These are phyloP conservation scores for Gymnoscopelus braueri DNA, from an alignment of 2,797 vertebrate species.

Conservation along the genomic window DNA sequence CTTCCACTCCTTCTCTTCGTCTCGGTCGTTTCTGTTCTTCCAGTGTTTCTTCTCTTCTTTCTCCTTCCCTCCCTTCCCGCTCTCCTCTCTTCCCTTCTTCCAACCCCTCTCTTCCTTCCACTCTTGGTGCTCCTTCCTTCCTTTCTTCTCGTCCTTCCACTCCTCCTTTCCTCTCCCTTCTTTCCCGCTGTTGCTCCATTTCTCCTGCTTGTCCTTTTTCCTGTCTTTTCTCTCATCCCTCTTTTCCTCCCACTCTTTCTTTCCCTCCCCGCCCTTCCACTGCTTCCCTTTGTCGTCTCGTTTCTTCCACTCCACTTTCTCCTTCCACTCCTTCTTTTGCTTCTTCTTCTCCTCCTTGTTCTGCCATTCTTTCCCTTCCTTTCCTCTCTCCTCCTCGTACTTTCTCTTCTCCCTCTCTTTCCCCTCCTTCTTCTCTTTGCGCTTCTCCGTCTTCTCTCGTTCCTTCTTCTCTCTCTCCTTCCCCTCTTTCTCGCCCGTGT, in stretches of 20 bases:
- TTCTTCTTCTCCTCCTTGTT: slow-evolving; percentile 15
- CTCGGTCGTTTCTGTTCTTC: slow-evolving; percentile 18
- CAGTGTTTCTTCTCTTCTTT: slow-evolving; percentile 36
- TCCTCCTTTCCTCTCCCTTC: slow-evolving; percentile 38
- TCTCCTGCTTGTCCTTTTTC: slow-evolving; percentile 53
- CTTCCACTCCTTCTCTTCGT: slow-evolving; percentile 25
- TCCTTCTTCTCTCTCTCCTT: slow-evolving; percentile 47
- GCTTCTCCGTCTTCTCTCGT: slow-evolving; percentile 35
- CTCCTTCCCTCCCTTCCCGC: slow-evolving; percentile 13
- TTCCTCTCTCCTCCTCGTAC: slow-evolving; percentile 39
- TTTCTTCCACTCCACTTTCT: slow-evolving; percentile 42
- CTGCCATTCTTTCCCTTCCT: slow-evolving; percentile 42
- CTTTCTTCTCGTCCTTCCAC: slow-evolving; percentile 34
- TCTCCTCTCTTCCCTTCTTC: slow-evolving; percentile 37
- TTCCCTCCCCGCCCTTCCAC: slow-evolving; percentile 29
- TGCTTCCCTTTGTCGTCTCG: slow-evolving; percentile 32
- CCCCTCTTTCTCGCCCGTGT: slow-evolving; percentile 32
- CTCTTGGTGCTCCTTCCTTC: slow-evolving; percentile 14
- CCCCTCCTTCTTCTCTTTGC: slow-evolving; percentile 58
- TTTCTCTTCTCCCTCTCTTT: slow-evolving; percentile 41
- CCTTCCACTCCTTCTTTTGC: slow-evolving; percentile 17
- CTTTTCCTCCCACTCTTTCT: slow-evolving; percentile 43
- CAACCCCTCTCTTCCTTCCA: slow-evolving; percentile 41
- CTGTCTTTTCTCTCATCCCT: slow-evolving; percentile 39
- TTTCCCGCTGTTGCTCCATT: slow-evolving; percentile 12